phyloP scores from a whole-genome alignment of 2,113 vertebrate genomes.

The Halichoeres trimaculatus region DNA sequence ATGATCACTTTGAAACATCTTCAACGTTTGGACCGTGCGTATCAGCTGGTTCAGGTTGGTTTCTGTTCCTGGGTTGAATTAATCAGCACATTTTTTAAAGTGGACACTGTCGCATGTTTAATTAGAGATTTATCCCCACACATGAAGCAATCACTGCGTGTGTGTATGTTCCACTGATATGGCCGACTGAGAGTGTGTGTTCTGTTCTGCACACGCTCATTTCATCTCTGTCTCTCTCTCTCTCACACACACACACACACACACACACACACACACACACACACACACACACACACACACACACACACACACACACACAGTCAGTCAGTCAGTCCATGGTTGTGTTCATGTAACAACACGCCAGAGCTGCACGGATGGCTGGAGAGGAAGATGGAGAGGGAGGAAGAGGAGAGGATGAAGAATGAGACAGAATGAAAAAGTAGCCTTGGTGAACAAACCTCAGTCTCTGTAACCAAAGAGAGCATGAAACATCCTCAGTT shows the following conservation, averaged over 20 bases:
- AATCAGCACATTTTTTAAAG: neutral
- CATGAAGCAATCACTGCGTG: constrained; percentile 7
- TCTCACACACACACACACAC: too few species aligned
- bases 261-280: constrained; percentile 5
- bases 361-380: constrained; percentile 67
- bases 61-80: neutral
- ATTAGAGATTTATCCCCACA: neutral
- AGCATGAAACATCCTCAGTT: too few species aligned
- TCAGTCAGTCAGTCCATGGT: constrained; percentile 15
- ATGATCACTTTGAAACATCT: too few species aligned
- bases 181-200: neutral
- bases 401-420: neutral
- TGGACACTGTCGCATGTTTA: constrained; percentile 1
- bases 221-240: constrained; percentile 13
- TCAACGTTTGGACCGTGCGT: too few species aligned
- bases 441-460: too few species aligned
- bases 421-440: neutral
- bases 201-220: constrained; percentile 12
- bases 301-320: constrained; percentile 21
- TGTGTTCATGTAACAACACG: constrained; percentile 66
- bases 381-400: constrained; percentile 57
- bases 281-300: constrained; percentile 17
- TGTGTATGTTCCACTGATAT: constrained; percentile 9
- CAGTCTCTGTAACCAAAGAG: too few species aligned
- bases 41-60: neutral